Conservation (phyloP, 2,888 invertebrate genomes). For the Drosophila helvetica region DNA sequence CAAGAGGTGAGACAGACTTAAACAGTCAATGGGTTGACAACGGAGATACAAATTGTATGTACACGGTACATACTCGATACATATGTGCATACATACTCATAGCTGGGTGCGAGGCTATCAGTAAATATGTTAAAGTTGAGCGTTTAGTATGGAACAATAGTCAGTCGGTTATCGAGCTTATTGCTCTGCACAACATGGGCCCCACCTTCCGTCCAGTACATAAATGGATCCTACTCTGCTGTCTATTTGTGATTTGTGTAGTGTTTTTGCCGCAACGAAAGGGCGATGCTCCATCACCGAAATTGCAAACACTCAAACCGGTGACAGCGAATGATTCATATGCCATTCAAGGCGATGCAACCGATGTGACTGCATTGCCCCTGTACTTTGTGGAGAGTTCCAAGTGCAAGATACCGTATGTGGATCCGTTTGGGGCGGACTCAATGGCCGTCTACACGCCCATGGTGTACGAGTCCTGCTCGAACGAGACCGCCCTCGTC, state of each 20-base stretch:
- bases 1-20: background rate
- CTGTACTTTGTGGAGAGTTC: constrained; percentile 83
- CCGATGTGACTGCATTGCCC: background rate
- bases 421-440: constrained; percentile 85
- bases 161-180: background rate
- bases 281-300: background rate
- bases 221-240: background rate
- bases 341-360: background rate
- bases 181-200: background rate
- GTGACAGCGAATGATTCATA: background rate
- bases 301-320: background rate
- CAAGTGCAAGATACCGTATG: constrained; percentile 86
- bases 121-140: no score
- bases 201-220: background rate
- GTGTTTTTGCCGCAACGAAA: background rate
- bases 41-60: background rate
- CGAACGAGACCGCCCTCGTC: constrained; percentile 69
- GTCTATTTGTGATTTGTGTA: background rate
- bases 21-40: background rate
- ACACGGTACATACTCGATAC: no score
- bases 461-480: constrained; percentile 85
- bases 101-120: no score
- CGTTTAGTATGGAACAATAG: background rate
- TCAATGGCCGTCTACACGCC: constrained; percentile 84
- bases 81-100: background rate